Conservation (phyloP, 2,797 vertebrate genomes). For the Lithobates pipiens region DNA sequence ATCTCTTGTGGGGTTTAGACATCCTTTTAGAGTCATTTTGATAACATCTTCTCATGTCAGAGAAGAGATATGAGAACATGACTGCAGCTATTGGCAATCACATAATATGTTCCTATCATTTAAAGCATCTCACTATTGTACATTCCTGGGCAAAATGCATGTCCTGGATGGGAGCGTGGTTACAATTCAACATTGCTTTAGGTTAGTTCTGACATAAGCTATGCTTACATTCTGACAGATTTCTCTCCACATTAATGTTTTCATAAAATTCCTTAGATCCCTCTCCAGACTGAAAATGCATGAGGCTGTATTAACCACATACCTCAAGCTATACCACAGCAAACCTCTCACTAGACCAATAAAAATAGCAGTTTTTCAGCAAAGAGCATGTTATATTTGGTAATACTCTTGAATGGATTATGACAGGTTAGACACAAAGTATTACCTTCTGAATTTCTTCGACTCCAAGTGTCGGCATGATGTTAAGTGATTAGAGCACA, state of each 20-base stretch:
- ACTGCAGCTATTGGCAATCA: not conserved
- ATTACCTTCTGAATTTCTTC: too few relatives aligned
- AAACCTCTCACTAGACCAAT: not conserved
- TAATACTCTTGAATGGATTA: too few relatives aligned
- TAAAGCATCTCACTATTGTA: not conserved
- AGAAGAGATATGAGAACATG: not conserved
- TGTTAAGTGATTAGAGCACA: too few relatives aligned
- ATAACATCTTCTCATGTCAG: not conserved
- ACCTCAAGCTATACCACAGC: not conserved
- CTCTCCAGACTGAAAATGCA: not conserved
- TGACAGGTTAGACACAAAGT: too few relatives aligned
- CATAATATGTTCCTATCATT: not conserved
- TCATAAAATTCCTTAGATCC: not conserved
- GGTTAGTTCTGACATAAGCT: not conserved
- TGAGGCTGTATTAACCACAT: not conserved
- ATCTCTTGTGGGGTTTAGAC: not conserved
- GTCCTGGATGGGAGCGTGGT: not conserved
- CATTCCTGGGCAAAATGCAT: not conserved
- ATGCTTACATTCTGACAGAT: not conserved
- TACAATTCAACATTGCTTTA: not conserved
- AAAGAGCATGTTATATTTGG: too few relatives aligned
- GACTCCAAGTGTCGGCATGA: too few relatives aligned
- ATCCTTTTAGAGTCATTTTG: not conserved
- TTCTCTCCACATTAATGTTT: constrained; percentile 9
- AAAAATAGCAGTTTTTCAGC: too few relatives aligned